Base-by-base conservation (phyloP, 2,888 invertebrate genomes). In the Ceramica pisi region DNA sequence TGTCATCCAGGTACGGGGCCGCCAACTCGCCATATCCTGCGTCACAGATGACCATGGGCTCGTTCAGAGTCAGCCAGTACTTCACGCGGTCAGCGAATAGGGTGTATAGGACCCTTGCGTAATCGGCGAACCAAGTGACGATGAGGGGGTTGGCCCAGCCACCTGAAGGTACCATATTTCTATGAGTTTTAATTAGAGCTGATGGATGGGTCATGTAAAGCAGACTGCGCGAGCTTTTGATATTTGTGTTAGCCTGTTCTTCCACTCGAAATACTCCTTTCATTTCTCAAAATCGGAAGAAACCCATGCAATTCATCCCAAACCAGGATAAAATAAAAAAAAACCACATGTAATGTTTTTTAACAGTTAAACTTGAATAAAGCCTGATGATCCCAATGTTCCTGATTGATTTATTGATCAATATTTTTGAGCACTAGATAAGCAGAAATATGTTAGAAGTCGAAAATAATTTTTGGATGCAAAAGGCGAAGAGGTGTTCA, bases 41-140 rank as follows among this genome's bases (percentile, higher is more conserved):
- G 19, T 69, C 69, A 31, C 69, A 69, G 26, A 21, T 57, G 9
- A 57, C 71, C 57, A 71, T 16, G 14, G 69, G 69, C 31, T 98
- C 98, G 88, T 98, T 98, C 55, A 98, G 93, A 0, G 98, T 98
- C 0, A 97, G 96, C 97, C 98, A 98, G 51, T 94, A 90, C 87
- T 95, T 96, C 1, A 97, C 96, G 53, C 97, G 94, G 80, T 96
- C 96, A 0, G 96, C 97, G 76, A 94, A 97, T 74, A 96, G 92
- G 9, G 93, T 91, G 84, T 95, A 96, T 2, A 96, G 88, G 1
- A 97, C 81, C 26, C 94, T 92, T 0, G 97, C 96, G 84, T 96
- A 97, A 80, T 97, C 96, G 48, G 90, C 94, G 82, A 97, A 97
- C 87, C 96, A 94, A 14, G 96, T 95, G 26, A 95, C 93, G 2